Percentiles rank a stretch among this genome's conserved stretches.
Evolutionary conservation across 2,113 vertebrate genomes (phyloP).

Genomic region (Pelobates fuscus): DNA sequence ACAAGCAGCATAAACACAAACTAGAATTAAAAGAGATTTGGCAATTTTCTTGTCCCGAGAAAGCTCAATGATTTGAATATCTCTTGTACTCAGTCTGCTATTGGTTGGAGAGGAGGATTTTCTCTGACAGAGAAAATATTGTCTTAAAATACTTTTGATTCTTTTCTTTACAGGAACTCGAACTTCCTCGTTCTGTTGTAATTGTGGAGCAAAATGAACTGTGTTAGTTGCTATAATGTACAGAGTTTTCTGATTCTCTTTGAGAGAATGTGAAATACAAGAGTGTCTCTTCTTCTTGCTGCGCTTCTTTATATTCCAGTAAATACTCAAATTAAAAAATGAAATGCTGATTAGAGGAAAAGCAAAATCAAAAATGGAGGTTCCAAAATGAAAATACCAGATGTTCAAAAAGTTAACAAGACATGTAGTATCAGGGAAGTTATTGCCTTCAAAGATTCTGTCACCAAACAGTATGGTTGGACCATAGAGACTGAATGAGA

Average conservation of each 20-base stretch:
- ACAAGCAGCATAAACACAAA: conserved; percentile 76
- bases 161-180: not conserved
- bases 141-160: not conserved
- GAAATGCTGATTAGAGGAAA: conserved; percentile 77
- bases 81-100: conserved; percentile 2
- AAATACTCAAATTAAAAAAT: conserved; percentile 86
- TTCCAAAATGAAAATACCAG: too few species aligned
- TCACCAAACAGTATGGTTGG: conserved; percentile 83
- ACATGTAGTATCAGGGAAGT: conserved; percentile 55
- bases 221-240: conserved; percentile 5
- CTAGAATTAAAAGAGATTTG: conserved; percentile 78
- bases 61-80: conserved; percentile 46
- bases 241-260: not conserved
- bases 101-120: not conserved
- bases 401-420: conserved; percentile 61
- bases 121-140: not conserved
- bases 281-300: conserved; percentile 55
- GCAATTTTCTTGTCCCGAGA: conserved; percentile 74
- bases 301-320: conserved; percentile 76
- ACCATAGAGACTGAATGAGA: conserved; percentile 84
- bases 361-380: conserved; percentile 47
- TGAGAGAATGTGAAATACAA: not conserved
- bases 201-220: not conserved
- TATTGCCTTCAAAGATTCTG: not conserved
- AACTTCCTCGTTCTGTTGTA: not conserved